phyloP scores from a whole-genome alignment of 1,140 invertebrate species.

The Anastrepha obliqua region DNA sequence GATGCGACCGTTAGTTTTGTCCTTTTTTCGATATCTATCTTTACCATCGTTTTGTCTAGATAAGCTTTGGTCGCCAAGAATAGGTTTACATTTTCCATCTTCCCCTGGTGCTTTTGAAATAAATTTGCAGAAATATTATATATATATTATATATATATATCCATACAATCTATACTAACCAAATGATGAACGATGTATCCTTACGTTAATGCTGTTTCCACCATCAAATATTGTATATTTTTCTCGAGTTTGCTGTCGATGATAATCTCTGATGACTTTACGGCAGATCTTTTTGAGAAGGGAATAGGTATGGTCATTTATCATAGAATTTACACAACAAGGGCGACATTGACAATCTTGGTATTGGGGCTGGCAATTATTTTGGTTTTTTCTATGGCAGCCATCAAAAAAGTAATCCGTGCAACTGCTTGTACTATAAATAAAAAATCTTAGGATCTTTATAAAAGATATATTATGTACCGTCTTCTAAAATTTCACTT shows the following conservation, averaged over 20 bases:
- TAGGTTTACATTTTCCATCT: neutral
- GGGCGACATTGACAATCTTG: conserved; percentile 34
- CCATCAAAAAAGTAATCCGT: conserved; percentile 38
- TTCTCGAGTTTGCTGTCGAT: conserved; percentile 44
- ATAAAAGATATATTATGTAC: neutral
- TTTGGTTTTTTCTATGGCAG: neutral
- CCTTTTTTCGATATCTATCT: no score
- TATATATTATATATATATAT: neutral
- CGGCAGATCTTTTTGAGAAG: conserved; percentile 40
- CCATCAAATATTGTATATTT: conserved; percentile 54
- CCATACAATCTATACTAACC: neutral
- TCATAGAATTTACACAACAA: conserved; percentile 28
- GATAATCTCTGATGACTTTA: conserved; percentile 44
- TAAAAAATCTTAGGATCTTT: neutral
- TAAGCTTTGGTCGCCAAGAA: neutral
- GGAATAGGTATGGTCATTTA: conserved; percentile 35
- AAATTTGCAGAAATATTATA: neutral
- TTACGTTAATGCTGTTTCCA: conserved; percentile 45
- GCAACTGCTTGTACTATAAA: conserved; percentile 34
- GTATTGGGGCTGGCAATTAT: neutral
- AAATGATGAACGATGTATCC: conserved; percentile 23
- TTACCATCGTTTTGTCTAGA: no score
- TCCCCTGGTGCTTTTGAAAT: neutral
- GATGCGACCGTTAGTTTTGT: no score
- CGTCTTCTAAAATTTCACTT: no score